A percentile compares a stretch with the other conserved stretches of the same genome.
phyloP scores from a whole-genome alignment of 1,140 invertebrate genomes.

The Coboldia fuscipes region DNA sequence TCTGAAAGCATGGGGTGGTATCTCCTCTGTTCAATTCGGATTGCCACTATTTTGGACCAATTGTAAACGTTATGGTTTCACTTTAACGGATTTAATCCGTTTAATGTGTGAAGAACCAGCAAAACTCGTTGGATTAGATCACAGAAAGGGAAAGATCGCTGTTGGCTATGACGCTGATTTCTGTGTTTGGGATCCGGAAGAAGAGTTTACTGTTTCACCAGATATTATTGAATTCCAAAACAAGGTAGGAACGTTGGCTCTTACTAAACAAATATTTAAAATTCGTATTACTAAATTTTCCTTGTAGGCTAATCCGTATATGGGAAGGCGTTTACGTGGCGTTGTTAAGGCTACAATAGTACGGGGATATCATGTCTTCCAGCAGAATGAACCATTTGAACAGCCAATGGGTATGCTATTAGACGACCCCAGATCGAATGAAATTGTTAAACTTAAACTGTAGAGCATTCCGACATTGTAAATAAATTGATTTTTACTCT shows the following conservation, averaged over 20 bases:
- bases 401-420: neutral
- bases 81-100: slow-evolving; percentile 29
- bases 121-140: slow-evolving; percentile 30
- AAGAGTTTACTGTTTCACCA: slow-evolving; percentile 26
- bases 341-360: slow-evolving; percentile 34
- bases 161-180: slow-evolving; percentile 48
- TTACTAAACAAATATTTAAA: slow-evolving; percentile 1
- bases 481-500: too few relatives aligned
- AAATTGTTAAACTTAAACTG: neutral
- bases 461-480: too few relatives aligned
- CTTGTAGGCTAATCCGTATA: slow-evolving; percentile 31
- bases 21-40: slow-evolving; percentile 48
- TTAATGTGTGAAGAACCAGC: slow-evolving; percentile 36
- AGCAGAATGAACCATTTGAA: neutral
- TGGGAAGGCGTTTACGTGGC: slow-evolving; percentile 27
- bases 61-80: slow-evolving; percentile 24
- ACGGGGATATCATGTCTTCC: slow-evolving; percentile 29
- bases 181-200: slow-evolving; percentile 43
- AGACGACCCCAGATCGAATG: neutral
- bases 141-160: slow-evolving; percentile 32
- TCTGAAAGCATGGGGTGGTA: slow-evolving; percentile 47
- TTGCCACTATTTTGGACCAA: slow-evolving; percentile 43
- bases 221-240: slow-evolving; percentile 31
- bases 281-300: too few relatives aligned
- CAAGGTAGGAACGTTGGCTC: slow-evolving; percentile 22